Conservation (phyloP, 2,797 vertebrate genomes). For the Neoniphon sammara region DNA sequence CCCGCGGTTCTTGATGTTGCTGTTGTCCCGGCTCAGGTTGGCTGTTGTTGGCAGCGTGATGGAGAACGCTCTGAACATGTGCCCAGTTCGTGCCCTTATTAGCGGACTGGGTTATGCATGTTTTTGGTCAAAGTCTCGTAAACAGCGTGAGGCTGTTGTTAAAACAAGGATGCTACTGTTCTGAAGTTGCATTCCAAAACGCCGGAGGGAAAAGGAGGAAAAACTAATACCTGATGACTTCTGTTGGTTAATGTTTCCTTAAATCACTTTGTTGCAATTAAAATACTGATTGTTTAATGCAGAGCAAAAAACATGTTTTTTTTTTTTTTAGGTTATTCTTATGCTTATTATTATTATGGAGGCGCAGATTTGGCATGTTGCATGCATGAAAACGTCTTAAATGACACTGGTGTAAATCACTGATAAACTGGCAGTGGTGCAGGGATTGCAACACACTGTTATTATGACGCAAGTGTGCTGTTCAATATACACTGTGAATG, state of each 20-base stretch:
- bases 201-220: no score
- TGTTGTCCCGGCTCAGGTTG: constrained; percentile 15
- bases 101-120: background rate
- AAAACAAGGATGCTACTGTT: background rate
- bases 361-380: constrained; percentile 8
- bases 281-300: no score
- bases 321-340: background rate
- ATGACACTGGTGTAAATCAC: background rate
- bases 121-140: background rate
- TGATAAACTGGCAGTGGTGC: constrained; percentile 38
- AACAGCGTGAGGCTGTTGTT: background rate
- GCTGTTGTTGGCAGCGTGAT: constrained; percentile 23
- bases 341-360: background rate
- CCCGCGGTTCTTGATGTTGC: background rate
- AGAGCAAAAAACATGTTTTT: background rate
- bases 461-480: background rate
- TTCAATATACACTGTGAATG: constrained; percentile 31
- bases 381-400: background rate
- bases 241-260: no score
- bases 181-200: background rate
- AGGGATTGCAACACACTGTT: constrained; percentile 17
- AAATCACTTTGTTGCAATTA: no score
- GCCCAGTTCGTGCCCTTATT: constrained; percentile 14
- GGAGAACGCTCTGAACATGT: background rate
- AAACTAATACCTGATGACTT: no score